Evolutionary conservation across 2,797 vertebrate genomes (phyloP).

Genomic region (Neomorphus geoffroyi): DNA sequence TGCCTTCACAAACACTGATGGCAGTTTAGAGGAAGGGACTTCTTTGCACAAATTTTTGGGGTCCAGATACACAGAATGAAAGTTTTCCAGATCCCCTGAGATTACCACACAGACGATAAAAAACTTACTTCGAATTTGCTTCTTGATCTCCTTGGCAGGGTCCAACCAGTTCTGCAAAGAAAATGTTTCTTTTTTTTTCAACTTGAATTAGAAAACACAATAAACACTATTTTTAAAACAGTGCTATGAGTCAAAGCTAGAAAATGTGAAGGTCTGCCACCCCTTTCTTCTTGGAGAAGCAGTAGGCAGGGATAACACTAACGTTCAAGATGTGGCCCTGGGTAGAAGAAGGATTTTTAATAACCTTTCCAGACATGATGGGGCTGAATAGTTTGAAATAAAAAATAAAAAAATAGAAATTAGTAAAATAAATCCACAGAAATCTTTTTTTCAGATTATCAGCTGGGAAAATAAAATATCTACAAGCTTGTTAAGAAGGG

Average conservation of each 20-base stretch:
- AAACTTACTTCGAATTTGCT: constrained; percentile 94
- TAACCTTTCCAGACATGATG: background rate
- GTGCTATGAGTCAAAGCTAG: background rate
- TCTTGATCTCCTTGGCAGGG: constrained; percentile 95
- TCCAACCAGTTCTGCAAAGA: constrained; percentile 95
- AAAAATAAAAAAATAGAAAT: background rate
- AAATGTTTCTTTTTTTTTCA: constrained; percentile 59
- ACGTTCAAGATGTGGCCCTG: background rate
- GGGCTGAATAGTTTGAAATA: background rate
- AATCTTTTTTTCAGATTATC: background rate
- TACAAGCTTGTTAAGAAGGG: background rate
- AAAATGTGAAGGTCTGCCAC: background rate
- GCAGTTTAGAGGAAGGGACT: background rate
- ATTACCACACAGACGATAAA: background rate
- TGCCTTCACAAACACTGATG: background rate
- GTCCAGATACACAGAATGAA: background rate
- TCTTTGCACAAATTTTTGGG: background rate
- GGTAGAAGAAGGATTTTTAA: background rate
- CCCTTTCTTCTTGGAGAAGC: background rate
- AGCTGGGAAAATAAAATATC: background rate
- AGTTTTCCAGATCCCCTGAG: background rate
- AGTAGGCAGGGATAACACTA: background rate
- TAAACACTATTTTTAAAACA: background rate
- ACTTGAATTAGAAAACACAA: constrained; percentile 43
- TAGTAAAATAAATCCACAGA: background rate